Conservation (phyloP, 2,113 vertebrate species). For the Phalacrocorax pelagicus region DNA sequence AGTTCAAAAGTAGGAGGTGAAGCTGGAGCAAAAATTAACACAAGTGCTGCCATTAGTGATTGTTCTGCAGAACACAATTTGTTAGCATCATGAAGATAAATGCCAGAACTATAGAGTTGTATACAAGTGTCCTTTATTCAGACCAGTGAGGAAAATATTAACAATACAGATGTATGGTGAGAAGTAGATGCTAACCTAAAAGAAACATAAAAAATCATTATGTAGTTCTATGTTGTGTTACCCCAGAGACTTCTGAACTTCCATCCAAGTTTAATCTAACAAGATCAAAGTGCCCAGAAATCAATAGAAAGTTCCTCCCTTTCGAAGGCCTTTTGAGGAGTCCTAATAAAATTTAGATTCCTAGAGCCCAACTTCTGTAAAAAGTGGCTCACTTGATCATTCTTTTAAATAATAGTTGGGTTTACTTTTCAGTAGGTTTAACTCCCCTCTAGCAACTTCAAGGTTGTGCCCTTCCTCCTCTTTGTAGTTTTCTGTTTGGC, state of each 20-base stretch:
- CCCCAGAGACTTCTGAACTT: not conserved
- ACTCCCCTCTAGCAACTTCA: not conserved
- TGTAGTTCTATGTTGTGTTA: not conserved
- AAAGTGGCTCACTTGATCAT: not conserved
- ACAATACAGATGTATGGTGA: not conserved
- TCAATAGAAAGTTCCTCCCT: not conserved
- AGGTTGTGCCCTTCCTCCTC: not conserved
- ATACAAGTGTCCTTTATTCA: not conserved
- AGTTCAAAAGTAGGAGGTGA: constrained; percentile 90
- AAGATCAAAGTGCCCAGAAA: constrained; percentile 2
- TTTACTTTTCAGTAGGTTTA: not conserved
- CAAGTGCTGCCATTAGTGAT: not conserved
- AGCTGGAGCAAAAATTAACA: constrained; percentile 72
- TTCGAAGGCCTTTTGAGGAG: constrained; percentile 14
- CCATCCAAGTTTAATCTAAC: not conserved
- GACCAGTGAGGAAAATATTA: not conserved
- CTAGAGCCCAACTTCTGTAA: not conserved
- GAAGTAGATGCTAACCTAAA: not conserved
- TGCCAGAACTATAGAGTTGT: not conserved
- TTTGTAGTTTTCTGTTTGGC: not conserved
- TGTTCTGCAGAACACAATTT: not conserved
- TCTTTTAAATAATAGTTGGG: not conserved
- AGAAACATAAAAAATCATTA: not conserved
- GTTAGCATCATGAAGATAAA: not conserved
- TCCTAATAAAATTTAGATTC: not conserved